phyloP scores from a whole-genome alignment of 2,888 invertebrate species.

The Notodonta dromedarius region DNA sequence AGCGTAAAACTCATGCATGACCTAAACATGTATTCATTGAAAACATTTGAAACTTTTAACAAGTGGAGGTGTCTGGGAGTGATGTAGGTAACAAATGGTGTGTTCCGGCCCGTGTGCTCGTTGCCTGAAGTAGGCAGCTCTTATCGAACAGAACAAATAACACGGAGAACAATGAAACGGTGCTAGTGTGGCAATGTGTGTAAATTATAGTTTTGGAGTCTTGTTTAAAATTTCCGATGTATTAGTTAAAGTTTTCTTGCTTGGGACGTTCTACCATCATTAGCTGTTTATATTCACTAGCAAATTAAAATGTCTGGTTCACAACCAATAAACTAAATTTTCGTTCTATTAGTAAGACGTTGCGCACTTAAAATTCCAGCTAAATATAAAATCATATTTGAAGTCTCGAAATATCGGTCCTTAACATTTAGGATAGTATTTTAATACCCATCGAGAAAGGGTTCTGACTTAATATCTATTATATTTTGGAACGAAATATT shows the following conservation, averaged over 20 bases:
- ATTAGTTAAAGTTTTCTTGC: not conserved
- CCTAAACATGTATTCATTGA: constrained; percentile 40
- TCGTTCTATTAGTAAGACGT: too few species aligned
- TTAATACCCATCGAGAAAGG: too few species aligned
- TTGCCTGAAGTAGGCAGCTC: constrained; percentile 71
- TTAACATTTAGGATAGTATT: too few species aligned
- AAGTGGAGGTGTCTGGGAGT: constrained; percentile 52
- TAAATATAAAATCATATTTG: too few species aligned
- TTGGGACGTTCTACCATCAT: too few species aligned
- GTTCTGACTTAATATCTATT: too few species aligned
- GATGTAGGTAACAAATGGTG: constrained; percentile 63
- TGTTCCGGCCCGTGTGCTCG: constrained; percentile 68
- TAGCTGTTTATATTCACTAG: too few species aligned
- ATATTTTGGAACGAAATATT: too few species aligned
- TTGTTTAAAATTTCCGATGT: constrained; percentile 43
- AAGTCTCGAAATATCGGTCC: too few species aligned
- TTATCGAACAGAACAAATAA: constrained; percentile 79
- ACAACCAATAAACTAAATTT: too few species aligned
- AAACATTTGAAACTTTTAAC: constrained; percentile 70
- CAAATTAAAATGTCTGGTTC: too few species aligned
- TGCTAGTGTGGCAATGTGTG: constrained; percentile 64
- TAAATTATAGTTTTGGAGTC: constrained; percentile 51
- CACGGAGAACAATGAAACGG: constrained; percentile 77
- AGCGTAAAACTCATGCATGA: not conserved
- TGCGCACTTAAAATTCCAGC: too few species aligned